phyloP scores from a whole-genome alignment of 2,888 invertebrate species.

The Amiota minor region DNA sequence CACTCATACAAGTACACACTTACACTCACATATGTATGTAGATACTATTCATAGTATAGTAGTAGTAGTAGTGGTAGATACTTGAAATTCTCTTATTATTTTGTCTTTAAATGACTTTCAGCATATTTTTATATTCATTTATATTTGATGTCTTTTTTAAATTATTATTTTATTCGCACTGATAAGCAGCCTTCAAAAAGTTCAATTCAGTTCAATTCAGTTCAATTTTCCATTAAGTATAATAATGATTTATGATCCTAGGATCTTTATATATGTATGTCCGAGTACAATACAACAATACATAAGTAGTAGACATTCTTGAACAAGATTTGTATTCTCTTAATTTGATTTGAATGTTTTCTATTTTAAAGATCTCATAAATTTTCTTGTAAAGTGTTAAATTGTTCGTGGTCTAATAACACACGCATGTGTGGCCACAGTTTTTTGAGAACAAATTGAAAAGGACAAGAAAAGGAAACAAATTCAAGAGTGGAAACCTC shows the following conservation, averaged over 20 bases:
- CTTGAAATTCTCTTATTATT: constrained; percentile 19
- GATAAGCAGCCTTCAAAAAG: constrained; percentile 40
- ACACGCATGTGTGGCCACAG: constrained; percentile 42
- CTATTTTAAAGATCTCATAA: not conserved
- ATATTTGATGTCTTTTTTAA: constrained; percentile 15
- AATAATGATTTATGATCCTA: not conserved
- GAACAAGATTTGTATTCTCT: too few relatives aligned
- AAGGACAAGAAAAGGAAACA: not conserved
- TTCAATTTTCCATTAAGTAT: not conserved
- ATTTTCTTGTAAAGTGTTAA: constrained; percentile 17
- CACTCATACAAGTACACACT: not conserved
- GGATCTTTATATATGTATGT: too few relatives aligned
- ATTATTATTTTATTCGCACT: constrained; percentile 29
- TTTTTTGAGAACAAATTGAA: constrained; percentile 8
- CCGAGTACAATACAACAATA: too few relatives aligned
- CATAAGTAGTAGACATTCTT: too few relatives aligned
- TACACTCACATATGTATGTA: not conserved
- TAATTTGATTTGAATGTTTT: too few relatives aligned
- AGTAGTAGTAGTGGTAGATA: constrained; percentile 11
- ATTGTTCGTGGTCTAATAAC: not conserved
- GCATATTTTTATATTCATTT: constrained; percentile 1
- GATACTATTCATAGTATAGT: not conserved
- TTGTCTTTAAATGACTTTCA: constrained; percentile 23
- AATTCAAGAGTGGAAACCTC: too few relatives aligned
- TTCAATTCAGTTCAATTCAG: constrained; percentile 15